These are phyloP conservation scores for Eupristina koningsbergeri DNA, from an alignment of 1,140 invertebrate species.

Conservation along the genomic window DNA sequence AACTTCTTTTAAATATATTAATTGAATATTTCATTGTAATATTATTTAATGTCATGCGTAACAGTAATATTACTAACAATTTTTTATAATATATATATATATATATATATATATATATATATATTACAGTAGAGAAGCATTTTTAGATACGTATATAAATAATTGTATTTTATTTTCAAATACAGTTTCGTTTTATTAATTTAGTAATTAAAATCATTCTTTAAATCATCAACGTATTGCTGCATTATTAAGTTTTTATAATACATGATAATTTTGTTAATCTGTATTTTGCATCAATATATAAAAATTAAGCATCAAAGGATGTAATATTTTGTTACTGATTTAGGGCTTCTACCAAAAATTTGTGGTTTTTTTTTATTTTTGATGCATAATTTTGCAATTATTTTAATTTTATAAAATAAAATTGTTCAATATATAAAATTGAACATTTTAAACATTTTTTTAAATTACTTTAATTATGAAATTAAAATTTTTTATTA, in stretches of 20 bases:
- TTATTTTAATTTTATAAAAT: constrained; percentile 22
- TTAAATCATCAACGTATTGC: not conserved
- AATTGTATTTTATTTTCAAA: constrained; percentile 10
- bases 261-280: constrained; percentile 1
- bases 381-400: constrained; percentile 18
- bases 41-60: not conserved
- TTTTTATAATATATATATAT: too few species aligned
- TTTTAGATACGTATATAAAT: constrained; percentile 14
- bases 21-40: not conserved
- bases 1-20: not conserved
- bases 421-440: constrained; percentile 17
- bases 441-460: constrained; percentile 2
- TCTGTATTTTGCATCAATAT: constrained; percentile 7
- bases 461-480: constrained; percentile 27
- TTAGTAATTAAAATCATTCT: not conserved
- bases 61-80: constrained; percentile 2
- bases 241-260: not conserved
- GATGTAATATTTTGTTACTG: constrained; percentile 14
- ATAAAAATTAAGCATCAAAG: constrained; percentile 30
- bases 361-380: constrained; percentile 33
- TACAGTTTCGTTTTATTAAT: not conserved
- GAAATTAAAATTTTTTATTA: constrained; percentile 1
- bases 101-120: too few species aligned
- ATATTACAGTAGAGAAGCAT: not conserved
- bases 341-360: constrained; percentile 31